Percentiles rank a stretch among this genome's conserved stretches.
phyloP scores from a whole-genome alignment of 1,140 invertebrate genomes.

The Campoletis sonorensis region DNA sequence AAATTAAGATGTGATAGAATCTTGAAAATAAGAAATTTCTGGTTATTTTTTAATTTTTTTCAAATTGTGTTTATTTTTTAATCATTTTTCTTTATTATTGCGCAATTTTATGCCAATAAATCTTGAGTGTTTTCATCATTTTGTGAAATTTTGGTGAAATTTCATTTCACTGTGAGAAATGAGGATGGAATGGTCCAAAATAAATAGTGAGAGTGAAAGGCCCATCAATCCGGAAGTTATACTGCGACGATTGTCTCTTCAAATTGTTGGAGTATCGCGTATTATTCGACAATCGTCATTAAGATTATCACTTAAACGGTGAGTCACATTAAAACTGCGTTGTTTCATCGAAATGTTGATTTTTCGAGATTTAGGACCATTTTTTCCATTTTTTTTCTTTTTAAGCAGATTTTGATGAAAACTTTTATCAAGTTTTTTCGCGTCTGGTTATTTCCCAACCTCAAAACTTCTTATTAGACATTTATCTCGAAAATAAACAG shows the following conservation, averaged over 20 bases:
- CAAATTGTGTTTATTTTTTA: too few species aligned
- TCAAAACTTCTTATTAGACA: too few species aligned
- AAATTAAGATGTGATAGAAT: too few species aligned
- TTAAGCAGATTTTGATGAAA: too few species aligned
- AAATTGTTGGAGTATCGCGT: constrained; percentile 32
- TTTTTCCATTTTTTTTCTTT: not conserved
- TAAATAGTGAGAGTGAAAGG: constrained; percentile 21
- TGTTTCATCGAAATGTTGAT: not conserved
- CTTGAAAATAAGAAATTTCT: too few species aligned
- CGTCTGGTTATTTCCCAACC: too few species aligned
- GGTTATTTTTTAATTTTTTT: not conserved
- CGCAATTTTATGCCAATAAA: too few species aligned
- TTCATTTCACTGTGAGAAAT: not conserved
- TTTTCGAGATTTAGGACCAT: not conserved
- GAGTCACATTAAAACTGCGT: not conserved
- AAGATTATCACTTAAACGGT: constrained; percentile 14
- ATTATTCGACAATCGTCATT: constrained; percentile 38
- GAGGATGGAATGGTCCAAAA: constrained; percentile 45
- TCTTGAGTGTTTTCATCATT: not conserved
- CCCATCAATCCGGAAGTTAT: constrained; percentile 28
- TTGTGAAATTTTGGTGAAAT: too few species aligned
- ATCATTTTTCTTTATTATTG: too few species aligned
- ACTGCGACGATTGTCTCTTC: constrained; percentile 34
- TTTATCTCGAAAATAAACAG: too few species aligned
- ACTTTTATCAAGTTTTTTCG: too few species aligned